These are phyloP conservation scores for Columba livia DNA, from an alignment of 2,113 vertebrate species.

Conservation along the genomic window DNA sequence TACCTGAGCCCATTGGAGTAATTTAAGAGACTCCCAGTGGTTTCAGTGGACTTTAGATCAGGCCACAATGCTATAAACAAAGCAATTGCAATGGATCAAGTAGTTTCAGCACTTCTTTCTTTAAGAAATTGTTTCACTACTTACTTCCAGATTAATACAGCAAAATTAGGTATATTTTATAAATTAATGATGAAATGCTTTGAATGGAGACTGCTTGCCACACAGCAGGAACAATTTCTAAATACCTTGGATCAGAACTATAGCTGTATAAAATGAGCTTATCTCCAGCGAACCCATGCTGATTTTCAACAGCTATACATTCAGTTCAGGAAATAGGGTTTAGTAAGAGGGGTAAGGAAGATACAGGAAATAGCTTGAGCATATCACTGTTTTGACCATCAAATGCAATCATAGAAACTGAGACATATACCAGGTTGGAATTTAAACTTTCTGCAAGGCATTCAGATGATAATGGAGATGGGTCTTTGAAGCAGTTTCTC, in stretches of 20 bases:
- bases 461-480: conserved; percentile 80
- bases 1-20: conserved; percentile 17
- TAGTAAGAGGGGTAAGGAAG: neutral
- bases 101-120: neutral
- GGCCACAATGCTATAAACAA: conserved; percentile 55
- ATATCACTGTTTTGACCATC: conserved; percentile 50
- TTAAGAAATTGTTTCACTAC: neutral
- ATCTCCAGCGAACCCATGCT: neutral
- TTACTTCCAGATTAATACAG: neutral
- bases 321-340: neutral
- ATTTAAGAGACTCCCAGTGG: neutral
- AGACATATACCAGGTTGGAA: conserved; percentile 79
- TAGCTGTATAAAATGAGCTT: neutral
- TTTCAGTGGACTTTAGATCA: conserved; percentile 57
- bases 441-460: conserved; percentile 82
- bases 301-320: neutral
- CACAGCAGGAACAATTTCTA: neutral
- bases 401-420: conserved; percentile 71
- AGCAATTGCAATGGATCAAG: neutral
- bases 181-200: neutral
- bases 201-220: neutral
- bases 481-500: conserved; percentile 80
- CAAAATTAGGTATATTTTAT: neutral
- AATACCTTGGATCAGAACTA: neutral
- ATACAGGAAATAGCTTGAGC: neutral